A percentile compares a stretch with the other conserved stretches of the same genome.
phyloP scores from a whole-genome alignment of 2,888 invertebrate genomes.

The Griposia aprilina region DNA sequence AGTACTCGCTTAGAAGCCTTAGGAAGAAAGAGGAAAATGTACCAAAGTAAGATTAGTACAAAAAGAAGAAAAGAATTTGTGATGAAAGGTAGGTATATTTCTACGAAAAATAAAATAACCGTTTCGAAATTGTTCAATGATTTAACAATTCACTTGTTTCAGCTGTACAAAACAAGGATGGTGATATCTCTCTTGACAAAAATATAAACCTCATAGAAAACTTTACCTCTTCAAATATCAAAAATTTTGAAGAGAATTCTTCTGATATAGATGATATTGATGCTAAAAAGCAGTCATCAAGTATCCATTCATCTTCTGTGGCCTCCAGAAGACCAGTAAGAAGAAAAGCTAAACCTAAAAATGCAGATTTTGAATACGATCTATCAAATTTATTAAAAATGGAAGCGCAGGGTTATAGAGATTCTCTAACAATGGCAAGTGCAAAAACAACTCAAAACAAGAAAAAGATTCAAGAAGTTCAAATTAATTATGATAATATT shows the following conservation, averaged over 20 bases:
- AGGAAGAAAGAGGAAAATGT: slow-evolving; percentile 81
- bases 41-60: slow-evolving; percentile 70
- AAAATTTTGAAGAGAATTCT: slow-evolving; percentile 86
- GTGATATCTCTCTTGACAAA: slow-evolving; percentile 71
- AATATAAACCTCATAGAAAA: slow-evolving; percentile 70
- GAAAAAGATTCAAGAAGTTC: slow-evolving; percentile 78
- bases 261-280: slow-evolving; percentile 86
- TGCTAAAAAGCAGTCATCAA: slow-evolving; percentile 69
- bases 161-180: slow-evolving; percentile 77
- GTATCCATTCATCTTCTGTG: slow-evolving; percentile 71
- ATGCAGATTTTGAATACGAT: slow-evolving; percentile 94
- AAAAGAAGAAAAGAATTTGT: slow-evolving; percentile 78
- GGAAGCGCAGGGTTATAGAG: slow-evolving; percentile 88
- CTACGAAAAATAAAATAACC: background rate
- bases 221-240: slow-evolving; percentile 76
- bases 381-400: slow-evolving; percentile 90
- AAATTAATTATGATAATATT: slow-evolving; percentile 76
- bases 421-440: slow-evolving; percentile 75
- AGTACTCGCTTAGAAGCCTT: slow-evolving; percentile 78
- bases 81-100: slow-evolving; percentile 72
- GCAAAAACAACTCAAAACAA: slow-evolving; percentile 77
- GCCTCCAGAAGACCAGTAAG: slow-evolving; percentile 91
- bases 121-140: background rate
- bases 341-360: slow-evolving; percentile 92
- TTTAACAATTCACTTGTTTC: slow-evolving; percentile 65